These are phyloP conservation scores for Elgaria multicarinata DNA, from an alignment of 2,113 vertebrate species.

Conservation along the genomic window DNA sequence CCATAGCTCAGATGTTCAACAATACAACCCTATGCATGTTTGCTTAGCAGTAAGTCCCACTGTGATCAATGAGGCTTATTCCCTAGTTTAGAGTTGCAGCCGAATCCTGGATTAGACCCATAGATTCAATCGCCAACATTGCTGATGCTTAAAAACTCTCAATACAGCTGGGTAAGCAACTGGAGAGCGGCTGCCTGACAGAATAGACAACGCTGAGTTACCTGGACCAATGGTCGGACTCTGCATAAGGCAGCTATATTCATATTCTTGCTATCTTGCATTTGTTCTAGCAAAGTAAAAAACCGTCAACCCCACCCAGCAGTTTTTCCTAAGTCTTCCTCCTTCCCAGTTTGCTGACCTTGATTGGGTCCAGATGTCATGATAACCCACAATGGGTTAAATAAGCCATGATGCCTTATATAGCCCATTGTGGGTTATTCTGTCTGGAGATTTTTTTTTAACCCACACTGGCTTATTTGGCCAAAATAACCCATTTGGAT, in stretches of 20 bases:
- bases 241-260: background rate
- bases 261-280: background rate
- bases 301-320: background rate
- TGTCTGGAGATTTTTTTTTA: too few relatives aligned
- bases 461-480: too few relatives aligned
- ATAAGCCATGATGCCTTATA: too few relatives aligned
- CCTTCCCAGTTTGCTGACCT: background rate
- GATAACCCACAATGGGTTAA: too few relatives aligned
- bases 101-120: background rate
- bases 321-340: background rate
- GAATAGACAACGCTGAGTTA: background rate
- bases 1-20: background rate
- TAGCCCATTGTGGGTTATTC: too few relatives aligned
- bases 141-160: background rate
- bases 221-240: background rate
- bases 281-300: background rate
- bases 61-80: background rate
- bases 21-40: background rate
- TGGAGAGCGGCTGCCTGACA: background rate
- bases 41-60: background rate
- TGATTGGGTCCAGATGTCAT: too few relatives aligned
- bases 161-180: background rate
- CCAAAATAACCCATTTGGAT: too few relatives aligned
- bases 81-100: background rate
- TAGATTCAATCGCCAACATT: background rate